Evolutionary conservation across 2,888 invertebrate genomes (phyloP), one percentile per base, ranked within the genome.

Genomic region (Syritta pipiens): DNA sequence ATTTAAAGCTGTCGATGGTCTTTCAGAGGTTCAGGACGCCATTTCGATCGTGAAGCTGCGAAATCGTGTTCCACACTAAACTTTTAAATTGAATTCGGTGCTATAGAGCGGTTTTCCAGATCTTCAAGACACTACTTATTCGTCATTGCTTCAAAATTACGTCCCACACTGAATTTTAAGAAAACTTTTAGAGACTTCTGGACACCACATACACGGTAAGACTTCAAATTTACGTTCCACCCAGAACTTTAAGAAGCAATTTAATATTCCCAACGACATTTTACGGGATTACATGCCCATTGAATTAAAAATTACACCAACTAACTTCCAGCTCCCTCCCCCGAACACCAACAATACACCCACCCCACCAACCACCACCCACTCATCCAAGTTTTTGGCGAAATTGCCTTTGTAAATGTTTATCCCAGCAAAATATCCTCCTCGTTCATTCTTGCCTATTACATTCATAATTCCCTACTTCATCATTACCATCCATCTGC

Each of bases 391-490:
- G n/a, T 30, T 24, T 22, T 35, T 14, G 37, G 48, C n/a, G 22
- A 28, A 42, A 22, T 53, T 44, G n/a, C 22, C 10, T 65, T 53
- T 65, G 53, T 35, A 53, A 65, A 55, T 65, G 53, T 44, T 44
- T 26, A 53, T 53, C 44, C 30, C 22, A 12, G 32, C 32, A 17
- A 32, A 49, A 51, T 63, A 46, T 17, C 24, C 26, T 17, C 24
- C 26, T 46, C 26, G 19, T 20, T n/a, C 5, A 14, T 44, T 48
- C 3, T 19, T 17, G 12, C 46, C 40, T 57, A 57, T 40, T 37
- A 57, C 57, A 65, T 35, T 49, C 59, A 51, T 69, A 42, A 69
- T 59, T 68, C 68, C 48, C 59, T 24, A 49, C 55, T 59, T 19
- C 48, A 42, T 57, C 37, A 59, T 57, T 48, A 49, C 57, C 68